Conservation (phyloP, 2,888 invertebrate genomes). For the Hanleya hanleyi region DNA sequence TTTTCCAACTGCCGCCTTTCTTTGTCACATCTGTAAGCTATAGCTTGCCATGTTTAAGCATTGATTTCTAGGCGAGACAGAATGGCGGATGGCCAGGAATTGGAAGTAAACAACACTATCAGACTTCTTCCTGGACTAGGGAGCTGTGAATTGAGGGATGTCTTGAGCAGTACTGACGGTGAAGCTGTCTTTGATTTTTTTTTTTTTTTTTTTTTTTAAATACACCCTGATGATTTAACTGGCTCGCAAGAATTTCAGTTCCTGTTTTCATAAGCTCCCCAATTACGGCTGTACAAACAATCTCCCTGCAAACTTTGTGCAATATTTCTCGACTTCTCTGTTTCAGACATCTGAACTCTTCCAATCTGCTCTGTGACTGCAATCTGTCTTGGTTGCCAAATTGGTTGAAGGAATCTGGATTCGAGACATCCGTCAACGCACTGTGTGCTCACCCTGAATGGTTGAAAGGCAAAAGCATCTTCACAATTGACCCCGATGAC, state of each 20-base stretch:
- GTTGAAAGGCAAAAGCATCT: conserved; percentile 82
- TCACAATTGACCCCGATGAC: conserved; percentile 77
- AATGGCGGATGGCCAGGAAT: too few species aligned
- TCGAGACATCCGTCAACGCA: conserved; percentile 79
- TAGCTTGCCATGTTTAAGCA: too few species aligned
- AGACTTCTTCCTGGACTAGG: too few species aligned
- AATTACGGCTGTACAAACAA: not conserved
- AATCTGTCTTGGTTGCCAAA: conserved; percentile 88
- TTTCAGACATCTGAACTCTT: conserved; percentile 79
- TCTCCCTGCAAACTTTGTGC: not conserved
- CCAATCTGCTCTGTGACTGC: conserved; percentile 90
- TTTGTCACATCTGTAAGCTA: too few species aligned
- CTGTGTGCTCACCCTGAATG: conserved; percentile 89
- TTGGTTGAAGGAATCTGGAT: conserved; percentile 80
- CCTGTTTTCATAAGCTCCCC: not conserved
- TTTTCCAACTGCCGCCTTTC: too few species aligned
- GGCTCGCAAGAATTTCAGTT: not conserved
- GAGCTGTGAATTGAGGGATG: too few species aligned
- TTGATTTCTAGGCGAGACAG: too few species aligned
- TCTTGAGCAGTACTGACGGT: conserved; percentile 1
- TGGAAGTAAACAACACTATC: too few species aligned
- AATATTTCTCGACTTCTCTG: too few species aligned
- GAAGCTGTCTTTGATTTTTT: not conserved
- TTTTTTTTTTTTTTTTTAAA: conserved; percentile 1
- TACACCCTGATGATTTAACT: not conserved